A percentile compares a stretch with the other conserved stretches of the same genome.
phyloP scores from a whole-genome alignment of 2,888 invertebrate species.

The Lingula anatina region DNA sequence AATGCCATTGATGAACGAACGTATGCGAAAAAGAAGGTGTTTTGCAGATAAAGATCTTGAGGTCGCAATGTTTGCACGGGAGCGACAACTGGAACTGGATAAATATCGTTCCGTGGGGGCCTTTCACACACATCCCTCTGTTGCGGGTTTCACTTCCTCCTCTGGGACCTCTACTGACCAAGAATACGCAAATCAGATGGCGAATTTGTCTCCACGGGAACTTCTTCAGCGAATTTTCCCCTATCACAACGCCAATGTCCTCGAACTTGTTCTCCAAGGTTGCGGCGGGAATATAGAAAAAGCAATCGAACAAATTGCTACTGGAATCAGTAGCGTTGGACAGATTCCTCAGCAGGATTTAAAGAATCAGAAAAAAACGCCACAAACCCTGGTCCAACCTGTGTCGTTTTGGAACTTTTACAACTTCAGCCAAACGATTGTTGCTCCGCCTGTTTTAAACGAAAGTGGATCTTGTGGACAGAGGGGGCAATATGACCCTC shows the following conservation, averaged over 20 bases:
- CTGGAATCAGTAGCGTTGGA: no score
- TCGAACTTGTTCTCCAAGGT: constrained; percentile 37
- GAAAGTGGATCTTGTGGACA: no score
- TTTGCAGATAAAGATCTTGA: constrained; percentile 55
- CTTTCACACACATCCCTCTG: not conserved
- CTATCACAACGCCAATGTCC: constrained; percentile 24
- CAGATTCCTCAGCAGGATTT: no score
- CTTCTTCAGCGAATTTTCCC: constrained; percentile 34
- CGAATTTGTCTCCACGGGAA: constrained; percentile 19
- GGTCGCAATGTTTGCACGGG: constrained; percentile 44
- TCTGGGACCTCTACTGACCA: constrained; percentile 31
- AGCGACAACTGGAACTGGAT: constrained; percentile 25
- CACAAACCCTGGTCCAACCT: no score
- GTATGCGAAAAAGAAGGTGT: constrained; percentile 58
- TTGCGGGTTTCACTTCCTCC: constrained; percentile 50
- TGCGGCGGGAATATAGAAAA: constrained; percentile 31
- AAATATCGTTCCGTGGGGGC: constrained; percentile 10
- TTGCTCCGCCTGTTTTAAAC: no score
- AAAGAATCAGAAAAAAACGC: no score
- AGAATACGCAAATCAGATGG: constrained; percentile 13
- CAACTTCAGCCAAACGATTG: no score
- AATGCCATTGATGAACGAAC: constrained; percentile 55
- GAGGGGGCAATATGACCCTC: no score
- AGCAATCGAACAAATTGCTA: constrained; percentile 30
- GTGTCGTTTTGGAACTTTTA: no score